Conservation (phyloP, 2,888 invertebrate species). For the Tachina fera region DNA sequence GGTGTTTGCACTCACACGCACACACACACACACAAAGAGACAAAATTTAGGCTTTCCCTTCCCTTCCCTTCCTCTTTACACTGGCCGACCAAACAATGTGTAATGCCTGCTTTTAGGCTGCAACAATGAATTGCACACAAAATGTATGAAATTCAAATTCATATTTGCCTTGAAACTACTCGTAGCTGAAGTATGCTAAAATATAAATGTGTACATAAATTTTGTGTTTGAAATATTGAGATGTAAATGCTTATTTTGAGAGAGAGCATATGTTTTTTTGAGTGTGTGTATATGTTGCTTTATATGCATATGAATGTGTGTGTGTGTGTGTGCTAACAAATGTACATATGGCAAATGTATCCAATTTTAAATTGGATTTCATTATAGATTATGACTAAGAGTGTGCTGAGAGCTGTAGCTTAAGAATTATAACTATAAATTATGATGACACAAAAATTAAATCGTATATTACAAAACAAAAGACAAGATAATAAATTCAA, state of each 20-base stretch:
- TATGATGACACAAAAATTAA: constrained; percentile 60
- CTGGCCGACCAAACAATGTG: constrained; percentile 27
- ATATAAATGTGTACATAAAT: constrained; percentile 33
- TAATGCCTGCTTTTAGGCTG: constrained; percentile 54
- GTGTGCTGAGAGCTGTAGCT: constrained; percentile 41
- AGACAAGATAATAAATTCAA: constrained; percentile 49
- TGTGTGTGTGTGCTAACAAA: constrained; percentile 3
- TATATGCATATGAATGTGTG: not conserved
- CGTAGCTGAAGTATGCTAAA: constrained; percentile 45
- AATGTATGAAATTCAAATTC: constrained; percentile 50
- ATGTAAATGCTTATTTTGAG: constrained; percentile 52
- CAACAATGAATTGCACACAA: constrained; percentile 45
- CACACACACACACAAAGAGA: not conserved
- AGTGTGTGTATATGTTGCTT: not conserved
- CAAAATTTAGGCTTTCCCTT: not conserved
- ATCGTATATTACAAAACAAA: constrained; percentile 51
- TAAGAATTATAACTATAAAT: constrained; percentile 58
- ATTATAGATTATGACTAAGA: constrained; percentile 50
- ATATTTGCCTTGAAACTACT: constrained; percentile 46
- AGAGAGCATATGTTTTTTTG: not conserved
- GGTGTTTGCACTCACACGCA: constrained; percentile 5
- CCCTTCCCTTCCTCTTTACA: not conserved
- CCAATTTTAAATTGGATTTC: constrained; percentile 65
- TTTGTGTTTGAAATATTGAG: constrained; percentile 63
- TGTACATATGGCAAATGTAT: constrained; percentile 51